Base-by-base conservation (phyloP, 2,888 invertebrate species). In the Lagria hirta region DNA sequence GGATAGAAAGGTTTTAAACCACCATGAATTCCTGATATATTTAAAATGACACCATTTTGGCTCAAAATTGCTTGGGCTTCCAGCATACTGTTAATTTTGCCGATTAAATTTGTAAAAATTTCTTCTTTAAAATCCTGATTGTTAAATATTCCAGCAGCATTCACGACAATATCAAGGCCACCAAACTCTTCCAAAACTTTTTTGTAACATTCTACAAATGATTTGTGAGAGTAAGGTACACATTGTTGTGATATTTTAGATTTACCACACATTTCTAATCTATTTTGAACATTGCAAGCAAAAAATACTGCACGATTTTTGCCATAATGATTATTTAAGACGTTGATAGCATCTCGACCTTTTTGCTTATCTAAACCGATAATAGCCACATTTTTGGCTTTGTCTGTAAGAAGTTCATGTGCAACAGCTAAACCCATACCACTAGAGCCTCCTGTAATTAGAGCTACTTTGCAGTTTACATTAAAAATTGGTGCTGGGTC, bases 71-170 rank as follows among this genome's bases (percentile, higher is more conserved):
- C 60, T 36, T 73, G 58, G 1, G 68, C 73, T 15, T 74, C 53
- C 8, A 68, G 44, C 1, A 65, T 68, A 3, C 69, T 70, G 7
- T 69, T 56, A 16, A 73, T 66, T 4, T 69, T 64, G 7, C 73
- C 74, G 44, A 65, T 58, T 65, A 71, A 57, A 47, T 72, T 71
- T 3, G 65, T 66, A 15, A 58, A 82, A 15, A 86, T 80, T 68
- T 85, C 56, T 5, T 83, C 72, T 62, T 86, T 84, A 86, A 86
- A 86, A 61, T 83, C 80, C 53, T 81, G 73, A 60, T 86, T 86
- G 65, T 86, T 83, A 37, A 51, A 51, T 22, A 57, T 23, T 3
- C 55, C 57, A 14, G 55, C 55, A 23, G 52, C 27, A 27, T 55
- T 57, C 2, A 57, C 38, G 6, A 57, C 36, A 14, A 55, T 51